Percentiles rank a stretch among this genome's conserved stretches.
phyloP scores from a whole-genome alignment of 1,140 invertebrate genomes.

The Chrysopa pallens region DNA sequence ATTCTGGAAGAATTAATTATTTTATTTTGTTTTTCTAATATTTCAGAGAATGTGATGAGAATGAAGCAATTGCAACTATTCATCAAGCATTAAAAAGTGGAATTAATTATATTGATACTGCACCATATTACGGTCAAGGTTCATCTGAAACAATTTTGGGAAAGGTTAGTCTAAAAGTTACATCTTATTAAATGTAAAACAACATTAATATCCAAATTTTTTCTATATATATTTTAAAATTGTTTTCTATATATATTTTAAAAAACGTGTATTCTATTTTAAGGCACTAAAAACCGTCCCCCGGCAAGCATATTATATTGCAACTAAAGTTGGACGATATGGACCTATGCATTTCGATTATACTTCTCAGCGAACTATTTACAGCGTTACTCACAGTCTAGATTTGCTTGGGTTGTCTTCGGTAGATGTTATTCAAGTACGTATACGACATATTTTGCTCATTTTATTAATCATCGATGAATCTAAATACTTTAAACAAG shows the following conservation, averaged over 20 bases:
- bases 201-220: no score
- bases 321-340: conserved; percentile 80
- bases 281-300: conserved; percentile 63
- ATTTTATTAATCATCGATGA: no score
- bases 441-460: neutral
- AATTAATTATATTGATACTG: conserved; percentile 84
- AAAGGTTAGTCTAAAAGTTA: conserved; percentile 33
- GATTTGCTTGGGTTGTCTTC: conserved; percentile 56
- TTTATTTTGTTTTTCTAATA: conserved; percentile 6
- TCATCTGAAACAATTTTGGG: conserved; percentile 62
- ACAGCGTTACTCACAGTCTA: conserved; percentile 64
- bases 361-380: conserved; percentile 47
- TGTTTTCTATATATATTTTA: no score
- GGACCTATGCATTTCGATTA: conserved; percentile 70
- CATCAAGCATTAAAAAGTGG: conserved; percentile 55
- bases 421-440: conserved; percentile 74
- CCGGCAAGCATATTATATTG: conserved; percentile 67
- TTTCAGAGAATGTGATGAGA: conserved; percentile 30
- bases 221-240: no score
- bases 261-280: no score
- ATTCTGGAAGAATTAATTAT: neutral
- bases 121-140: conserved; percentile 82
- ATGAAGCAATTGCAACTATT: conserved; percentile 49
- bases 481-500: no score
- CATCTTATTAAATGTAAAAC: neutral